Conservation (phyloP, 2,113 vertebrate species). For the Nycticorax nycticorax region DNA sequence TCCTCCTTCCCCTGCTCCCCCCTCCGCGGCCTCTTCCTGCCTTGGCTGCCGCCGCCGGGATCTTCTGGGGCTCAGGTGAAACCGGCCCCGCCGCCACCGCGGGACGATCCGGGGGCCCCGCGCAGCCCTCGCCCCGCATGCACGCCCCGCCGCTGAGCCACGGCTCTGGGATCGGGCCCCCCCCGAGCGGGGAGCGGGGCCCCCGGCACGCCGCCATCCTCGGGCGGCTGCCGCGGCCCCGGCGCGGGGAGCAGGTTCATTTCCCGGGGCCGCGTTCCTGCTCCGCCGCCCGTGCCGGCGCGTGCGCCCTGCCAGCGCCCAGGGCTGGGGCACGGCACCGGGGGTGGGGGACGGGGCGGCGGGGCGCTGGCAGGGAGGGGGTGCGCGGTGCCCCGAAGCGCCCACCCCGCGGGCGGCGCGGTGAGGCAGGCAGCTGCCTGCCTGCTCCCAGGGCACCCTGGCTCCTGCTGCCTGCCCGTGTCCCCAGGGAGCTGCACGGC, state of each 20-base stretch:
- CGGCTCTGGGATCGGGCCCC: rapidly evolving
- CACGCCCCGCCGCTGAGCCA: rapidly evolving
- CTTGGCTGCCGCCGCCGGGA: not conserved
- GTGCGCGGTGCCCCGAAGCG: rapidly evolving
- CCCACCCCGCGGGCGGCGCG: rapidly evolving
- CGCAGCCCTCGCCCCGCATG: rapidly evolving
- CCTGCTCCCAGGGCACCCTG: rapidly evolving
- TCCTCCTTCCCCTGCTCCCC: conserved; percentile 45
- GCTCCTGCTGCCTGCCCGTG: not conserved
- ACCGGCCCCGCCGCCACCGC: too few species aligned
- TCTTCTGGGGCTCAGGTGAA: conserved; percentile 46
- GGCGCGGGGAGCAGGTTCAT: not conserved
- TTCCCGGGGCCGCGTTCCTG: not conserved
- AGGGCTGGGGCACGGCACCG: not conserved
- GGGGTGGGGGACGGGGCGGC: rapidly evolving
- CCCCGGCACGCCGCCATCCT: rapidly evolving
- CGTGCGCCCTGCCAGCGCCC: too few species aligned
- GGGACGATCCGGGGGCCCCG: too few species aligned
- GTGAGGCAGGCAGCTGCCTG: not conserved
- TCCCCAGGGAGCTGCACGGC: not conserved
- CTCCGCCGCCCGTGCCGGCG: not conserved
- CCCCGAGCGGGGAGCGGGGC: rapidly evolving
- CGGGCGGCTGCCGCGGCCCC: not conserved
- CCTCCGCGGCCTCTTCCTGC: conserved; percentile 59
- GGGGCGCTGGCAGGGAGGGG: not conserved